A percentile compares a stretch with the other conserved stretches of the same genome.
Conservation (phyloP, 1,140 invertebrate species). For the Caerostris extrusa region DNA sequence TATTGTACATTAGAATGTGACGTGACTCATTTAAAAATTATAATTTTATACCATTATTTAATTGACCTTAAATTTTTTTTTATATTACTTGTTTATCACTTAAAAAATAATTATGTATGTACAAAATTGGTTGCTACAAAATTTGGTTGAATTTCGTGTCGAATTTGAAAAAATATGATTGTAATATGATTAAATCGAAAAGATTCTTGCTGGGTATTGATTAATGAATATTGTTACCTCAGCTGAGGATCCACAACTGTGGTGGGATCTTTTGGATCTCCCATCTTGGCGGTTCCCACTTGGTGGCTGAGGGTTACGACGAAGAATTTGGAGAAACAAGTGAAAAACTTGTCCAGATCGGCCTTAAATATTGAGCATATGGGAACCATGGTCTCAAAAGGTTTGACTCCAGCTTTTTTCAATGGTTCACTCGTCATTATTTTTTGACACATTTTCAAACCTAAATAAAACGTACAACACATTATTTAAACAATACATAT, state of each 20-base stretch:
- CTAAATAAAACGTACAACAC: neutral
- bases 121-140: too few relatives aligned
- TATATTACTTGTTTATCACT: too few relatives aligned
- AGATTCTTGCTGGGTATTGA: neutral
- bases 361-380: neutral
- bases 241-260: slow-evolving; percentile 87
- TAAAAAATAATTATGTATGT: too few relatives aligned
- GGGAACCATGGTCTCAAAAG: slow-evolving; percentile 84
- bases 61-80: too few relatives aligned
- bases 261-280: slow-evolving; percentile 56
- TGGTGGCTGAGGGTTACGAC: neutral
- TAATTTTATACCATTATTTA: too few relatives aligned
- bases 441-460: neutral
- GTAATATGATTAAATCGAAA: neutral
- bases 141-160: too few relatives aligned
- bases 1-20: too few relatives aligned
- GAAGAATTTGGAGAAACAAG: neutral
- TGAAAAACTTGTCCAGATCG: neutral
- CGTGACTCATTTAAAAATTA: too few relatives aligned
- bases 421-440: neutral
- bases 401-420: neutral
- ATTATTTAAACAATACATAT: neutral
- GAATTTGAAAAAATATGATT: too few relatives aligned
- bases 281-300: slow-evolving; percentile 64
- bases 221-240: slow-evolving; percentile 6